These are phyloP conservation scores for Bothrops jararaca DNA, from an alignment of 2,113 vertebrate species.

Conservation along the genomic window DNA sequence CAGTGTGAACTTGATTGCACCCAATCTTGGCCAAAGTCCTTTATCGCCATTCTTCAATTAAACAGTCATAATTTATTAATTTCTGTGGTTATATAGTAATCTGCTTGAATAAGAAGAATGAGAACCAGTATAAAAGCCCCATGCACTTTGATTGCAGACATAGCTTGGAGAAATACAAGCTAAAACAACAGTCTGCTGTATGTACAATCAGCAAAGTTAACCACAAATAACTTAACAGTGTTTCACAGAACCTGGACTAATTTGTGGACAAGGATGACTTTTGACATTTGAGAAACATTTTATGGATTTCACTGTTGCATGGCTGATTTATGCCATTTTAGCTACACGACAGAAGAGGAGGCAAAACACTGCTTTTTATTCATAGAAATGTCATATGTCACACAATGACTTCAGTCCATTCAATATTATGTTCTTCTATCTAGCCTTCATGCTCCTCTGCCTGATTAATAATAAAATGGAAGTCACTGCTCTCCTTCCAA, in stretches of 20 bases:
- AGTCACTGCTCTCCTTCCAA: neutral
- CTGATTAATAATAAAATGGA: constrained; percentile 5
- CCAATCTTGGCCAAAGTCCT: neutral
- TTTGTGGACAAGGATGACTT: constrained; percentile 7
- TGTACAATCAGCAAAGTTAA: constrained; percentile 14
- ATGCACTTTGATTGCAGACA: constrained; percentile 4
- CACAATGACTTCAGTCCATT: neutral
- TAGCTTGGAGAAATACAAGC: constrained; percentile 11
- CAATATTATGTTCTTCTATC: neutral
- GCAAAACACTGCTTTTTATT: constrained; percentile 22
- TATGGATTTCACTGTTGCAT: constrained; percentile 13
- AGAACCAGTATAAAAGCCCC: neutral
- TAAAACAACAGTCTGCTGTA: neutral
- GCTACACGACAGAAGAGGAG: neutral
- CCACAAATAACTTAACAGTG: constrained; percentile 14
- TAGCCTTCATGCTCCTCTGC: neutral
- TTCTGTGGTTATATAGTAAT: neutral
- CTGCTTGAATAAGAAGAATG: neutral
- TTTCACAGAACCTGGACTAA: neutral
- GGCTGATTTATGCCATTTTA: neutral
- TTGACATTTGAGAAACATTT: constrained; percentile 20
- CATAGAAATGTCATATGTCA: neutral
- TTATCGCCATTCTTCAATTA: neutral
- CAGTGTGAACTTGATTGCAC: neutral
- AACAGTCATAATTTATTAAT: neutral